Base-by-base conservation (phyloP, 2,113 vertebrate species). In the Rutilus rutilus region DNA sequence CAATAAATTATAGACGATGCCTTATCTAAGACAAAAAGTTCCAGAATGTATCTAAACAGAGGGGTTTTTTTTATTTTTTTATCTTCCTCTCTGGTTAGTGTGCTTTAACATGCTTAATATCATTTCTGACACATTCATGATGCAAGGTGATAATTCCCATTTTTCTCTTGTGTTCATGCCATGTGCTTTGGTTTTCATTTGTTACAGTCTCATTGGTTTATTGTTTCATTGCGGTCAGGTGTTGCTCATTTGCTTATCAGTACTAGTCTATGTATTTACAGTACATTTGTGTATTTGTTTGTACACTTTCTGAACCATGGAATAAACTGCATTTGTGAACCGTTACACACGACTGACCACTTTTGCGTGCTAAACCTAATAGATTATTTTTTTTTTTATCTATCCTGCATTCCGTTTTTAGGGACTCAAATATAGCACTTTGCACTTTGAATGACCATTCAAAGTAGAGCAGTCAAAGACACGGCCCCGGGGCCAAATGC, bases 1-100 rank as follows among this genome's bases (percentile, higher is more conserved):
- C 88, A 89, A 82, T 89, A 89, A 88, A 91, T 65, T 85, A 89
- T 90, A 84, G 57, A 89, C 89, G 77, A 87, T 23, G 36, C 2
- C 33, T 82, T 89, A 78, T 88, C 81, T 42, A 45, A 83, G 39
- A 47, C 36, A 82, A 84, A 71, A 73, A 75, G 85, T 67, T 52
- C 21, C 21, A 50, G 86, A 83, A 77, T 83, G 86, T 77, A 83
- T 88, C 78, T 36, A 86, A 87, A 85, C 82, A 85, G 73, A 77
- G 45, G n/a, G n/a, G n/a, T n/a, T n/a, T n/a, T n/a, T n/a, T n/a
- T n/a, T n/a, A n/a, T 69, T 27, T 54, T 60, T 88, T 90, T 89
- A 85, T 80, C 14, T 83, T 81, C 42, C 39, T 71, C 82, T 83
- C 69, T 36, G 33, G 7, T 42, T 74, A 83, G 60, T 64, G 36